Conservation (phyloP, 2,888 invertebrate genomes). For the Acanthosepion esculentum region DNA sequence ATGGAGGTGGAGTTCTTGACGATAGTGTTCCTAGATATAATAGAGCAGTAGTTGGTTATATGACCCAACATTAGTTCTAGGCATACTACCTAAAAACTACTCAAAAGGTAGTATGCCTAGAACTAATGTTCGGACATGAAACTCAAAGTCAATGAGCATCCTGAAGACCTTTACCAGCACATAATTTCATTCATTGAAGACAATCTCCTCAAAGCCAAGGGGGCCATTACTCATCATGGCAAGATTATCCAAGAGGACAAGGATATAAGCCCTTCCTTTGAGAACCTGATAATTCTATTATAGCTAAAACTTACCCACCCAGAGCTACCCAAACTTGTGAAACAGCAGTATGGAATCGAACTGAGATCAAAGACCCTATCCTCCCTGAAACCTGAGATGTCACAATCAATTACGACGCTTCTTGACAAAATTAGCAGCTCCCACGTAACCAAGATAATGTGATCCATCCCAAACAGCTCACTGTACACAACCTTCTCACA, state of each 20-base stretch:
- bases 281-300: conserved; percentile 49
- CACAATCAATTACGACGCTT: not conserved
- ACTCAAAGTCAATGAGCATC: conserved; percentile 50
- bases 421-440: not conserved
- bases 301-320: conserved; percentile 51
- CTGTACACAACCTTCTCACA: no score
- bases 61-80: no score
- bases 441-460: not conserved
- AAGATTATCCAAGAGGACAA: conserved; percentile 48
- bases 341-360: conserved; percentile 52
- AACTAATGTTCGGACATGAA: conserved; percentile 42
- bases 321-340: conserved; percentile 47
- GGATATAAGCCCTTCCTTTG: conserved; percentile 51
- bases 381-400: no score
- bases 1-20: no score
- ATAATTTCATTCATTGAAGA: conserved; percentile 53
- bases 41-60: no score
- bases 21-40: no score
- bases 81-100: no score
- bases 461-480: no score
- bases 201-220: conserved; percentile 51
- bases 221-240: conserved; percentile 50
- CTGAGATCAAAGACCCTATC: not conserved
- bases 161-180: no score
- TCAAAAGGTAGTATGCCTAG: no score